A percentile compares a stretch with the other conserved stretches of the same genome.
Conservation (phyloP, 2,888 invertebrate genomes). For the Caenorhabditis sinica region DNA sequence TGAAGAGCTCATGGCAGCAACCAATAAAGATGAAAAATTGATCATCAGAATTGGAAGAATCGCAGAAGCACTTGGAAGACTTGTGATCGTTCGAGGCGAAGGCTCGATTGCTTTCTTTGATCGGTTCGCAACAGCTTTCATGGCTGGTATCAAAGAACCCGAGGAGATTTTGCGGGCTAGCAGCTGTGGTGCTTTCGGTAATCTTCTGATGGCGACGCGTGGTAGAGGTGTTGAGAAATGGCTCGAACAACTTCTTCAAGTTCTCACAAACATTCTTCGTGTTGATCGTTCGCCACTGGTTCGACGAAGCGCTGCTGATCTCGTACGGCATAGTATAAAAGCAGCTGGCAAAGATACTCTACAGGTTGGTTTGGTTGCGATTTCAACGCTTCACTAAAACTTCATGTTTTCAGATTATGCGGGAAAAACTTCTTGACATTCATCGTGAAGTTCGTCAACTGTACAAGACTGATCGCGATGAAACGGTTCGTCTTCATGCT, state of each 20-base stretch:
- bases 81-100: constrained; percentile 67
- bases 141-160: constrained; percentile 39
- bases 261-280: constrained; percentile 33
- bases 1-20: constrained; percentile 7
- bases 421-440: constrained; percentile 66
- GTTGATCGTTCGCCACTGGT: constrained; percentile 57
- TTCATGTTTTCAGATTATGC: constrained; percentile 67
- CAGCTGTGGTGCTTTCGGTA: constrained; percentile 72
- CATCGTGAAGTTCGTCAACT: constrained; percentile 67
- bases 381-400: neutral
- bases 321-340: constrained; percentile 60
- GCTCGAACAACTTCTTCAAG: constrained; percentile 68
- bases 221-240: constrained; percentile 72
- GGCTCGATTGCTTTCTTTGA: constrained; percentile 35
- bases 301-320: constrained; percentile 66
- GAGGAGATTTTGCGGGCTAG: constrained; percentile 75
- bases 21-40: constrained; percentile 39
- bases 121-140: constrained; percentile 33
- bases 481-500: constrained; percentile 78
- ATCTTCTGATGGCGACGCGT: constrained; percentile 71
- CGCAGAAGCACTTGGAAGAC: constrained; percentile 76
- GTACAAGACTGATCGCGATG: constrained; percentile 73
- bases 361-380: constrained; percentile 38
- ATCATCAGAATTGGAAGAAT: constrained; percentile 66
- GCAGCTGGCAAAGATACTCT: constrained; percentile 56